phyloP scores from a whole-genome alignment of 2,888 invertebrate genomes.

The Muschampia plurimacula region DNA sequence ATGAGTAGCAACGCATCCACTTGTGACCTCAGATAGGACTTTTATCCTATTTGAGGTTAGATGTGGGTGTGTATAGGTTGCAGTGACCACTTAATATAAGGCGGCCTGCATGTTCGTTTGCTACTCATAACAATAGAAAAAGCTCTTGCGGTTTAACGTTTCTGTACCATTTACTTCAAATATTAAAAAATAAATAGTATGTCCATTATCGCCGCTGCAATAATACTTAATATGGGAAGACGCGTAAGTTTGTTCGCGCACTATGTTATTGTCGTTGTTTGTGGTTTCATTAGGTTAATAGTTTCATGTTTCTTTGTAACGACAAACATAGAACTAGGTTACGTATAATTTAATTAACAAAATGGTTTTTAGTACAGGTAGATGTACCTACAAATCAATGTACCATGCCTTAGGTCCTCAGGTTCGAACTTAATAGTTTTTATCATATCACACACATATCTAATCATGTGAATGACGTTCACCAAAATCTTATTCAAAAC shows the following conservation, averaged over 20 bases:
- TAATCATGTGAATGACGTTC: background rate
- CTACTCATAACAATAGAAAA: too few relatives aligned
- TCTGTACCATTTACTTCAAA: background rate
- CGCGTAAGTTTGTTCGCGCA: background rate
- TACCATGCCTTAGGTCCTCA: background rate
- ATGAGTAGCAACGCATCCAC: too few relatives aligned
- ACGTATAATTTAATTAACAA: conserved; percentile 1
- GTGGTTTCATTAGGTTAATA: conserved; percentile 5
- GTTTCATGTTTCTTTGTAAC: conserved; percentile 4
- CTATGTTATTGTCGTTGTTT: background rate
- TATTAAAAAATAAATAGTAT: background rate
- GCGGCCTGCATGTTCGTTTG: too few relatives aligned
- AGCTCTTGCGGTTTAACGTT: background rate
- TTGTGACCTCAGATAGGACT: too few relatives aligned
- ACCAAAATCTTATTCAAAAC: too few relatives aligned
- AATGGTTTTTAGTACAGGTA: background rate
- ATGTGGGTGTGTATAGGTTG: too few relatives aligned
- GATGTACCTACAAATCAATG: background rate
- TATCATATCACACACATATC: background rate
- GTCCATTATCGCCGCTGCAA: background rate
- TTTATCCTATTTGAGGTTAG: too few relatives aligned
- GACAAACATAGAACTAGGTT: background rate
- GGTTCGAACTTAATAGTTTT: background rate
- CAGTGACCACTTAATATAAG: too few relatives aligned
- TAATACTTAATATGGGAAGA: background rate